These are phyloP conservation scores for Limnothrissa miodon DNA, from an alignment of 2,113 vertebrate genomes.

Conservation along the genomic window DNA sequence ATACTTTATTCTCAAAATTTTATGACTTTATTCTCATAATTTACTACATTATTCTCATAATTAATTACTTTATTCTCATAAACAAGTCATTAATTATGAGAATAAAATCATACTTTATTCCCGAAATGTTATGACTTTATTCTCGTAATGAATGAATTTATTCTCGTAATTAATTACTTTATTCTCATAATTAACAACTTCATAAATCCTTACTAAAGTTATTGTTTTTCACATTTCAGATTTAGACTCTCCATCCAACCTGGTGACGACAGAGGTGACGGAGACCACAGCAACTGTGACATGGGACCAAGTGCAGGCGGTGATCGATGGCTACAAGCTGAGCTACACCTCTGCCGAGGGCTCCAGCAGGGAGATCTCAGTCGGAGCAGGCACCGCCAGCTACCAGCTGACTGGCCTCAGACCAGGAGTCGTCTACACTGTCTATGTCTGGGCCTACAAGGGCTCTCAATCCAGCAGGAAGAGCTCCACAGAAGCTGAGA, in stretches of 20 bases:
- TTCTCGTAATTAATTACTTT: no score
- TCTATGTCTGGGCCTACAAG: conserved; percentile 76
- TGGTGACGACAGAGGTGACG: conserved; percentile 65
- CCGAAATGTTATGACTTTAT: no score
- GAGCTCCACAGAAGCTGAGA: conserved; percentile 65
- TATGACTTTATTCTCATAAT: no score
- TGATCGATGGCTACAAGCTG: conserved; percentile 75
- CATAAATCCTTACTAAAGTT: no score
- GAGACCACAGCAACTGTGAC: conserved; percentile 70
- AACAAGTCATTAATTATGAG: no score
- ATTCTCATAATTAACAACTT: no score
- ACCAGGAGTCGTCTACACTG: conserved; percentile 74
- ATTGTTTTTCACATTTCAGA: conserved; percentile 50
- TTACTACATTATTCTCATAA: no score
- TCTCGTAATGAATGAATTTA: no score
- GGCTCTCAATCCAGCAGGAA: conserved; percentile 72
- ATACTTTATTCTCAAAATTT: no score
- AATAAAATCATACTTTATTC: no score
- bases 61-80: no score
- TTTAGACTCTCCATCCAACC: conserved; percentile 65
- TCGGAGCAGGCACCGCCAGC: conserved; percentile 67
- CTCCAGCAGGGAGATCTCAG: conserved; percentile 62
- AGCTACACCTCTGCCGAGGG: conserved; percentile 73
- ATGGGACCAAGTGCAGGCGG: conserved; percentile 72
- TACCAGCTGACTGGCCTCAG: conserved; percentile 69